These are phyloP conservation scores for Heliothis subflexa DNA, from an alignment of 1,140 invertebrate species.

Conservation along the genomic window DNA sequence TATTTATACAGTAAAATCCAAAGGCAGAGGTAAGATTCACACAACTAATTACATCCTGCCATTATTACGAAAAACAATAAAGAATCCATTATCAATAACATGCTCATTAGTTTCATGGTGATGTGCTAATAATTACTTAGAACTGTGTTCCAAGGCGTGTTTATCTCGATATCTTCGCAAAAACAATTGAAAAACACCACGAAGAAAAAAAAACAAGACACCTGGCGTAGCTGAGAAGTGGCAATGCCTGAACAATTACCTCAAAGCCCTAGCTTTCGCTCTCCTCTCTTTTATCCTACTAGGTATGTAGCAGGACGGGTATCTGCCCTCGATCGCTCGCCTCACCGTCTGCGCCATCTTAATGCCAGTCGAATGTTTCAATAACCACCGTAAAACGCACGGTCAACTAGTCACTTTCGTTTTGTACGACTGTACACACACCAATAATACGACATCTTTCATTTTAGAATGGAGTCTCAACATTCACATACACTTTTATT, in stretches of 20 bases:
- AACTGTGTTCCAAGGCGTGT: not conserved
- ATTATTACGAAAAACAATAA: conserved; percentile 14
- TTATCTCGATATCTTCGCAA: not conserved
- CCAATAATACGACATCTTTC: conserved; percentile 80
- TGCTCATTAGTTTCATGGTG: not conserved
- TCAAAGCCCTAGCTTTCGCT: conserved; percentile 88
- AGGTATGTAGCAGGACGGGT: conserved; percentile 90
- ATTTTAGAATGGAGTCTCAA: conserved; percentile 66
- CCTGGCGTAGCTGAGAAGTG: conserved; percentile 5
- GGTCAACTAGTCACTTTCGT: conserved; percentile 83
- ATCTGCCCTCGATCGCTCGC: conserved; percentile 86
- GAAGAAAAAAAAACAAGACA: conserved; percentile 18
- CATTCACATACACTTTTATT: conserved; percentile 51
- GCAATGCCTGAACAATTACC: conserved; percentile 62
- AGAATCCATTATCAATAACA: conserved; percentile 7
- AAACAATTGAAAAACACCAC: conserved; percentile 18
- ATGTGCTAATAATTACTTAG: not conserved
- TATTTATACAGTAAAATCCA: not conserved
- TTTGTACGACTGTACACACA: conserved; percentile 82
- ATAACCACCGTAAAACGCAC: conserved; percentile 68
- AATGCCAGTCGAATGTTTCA: conserved; percentile 56
- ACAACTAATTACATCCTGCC: conserved; percentile 1
- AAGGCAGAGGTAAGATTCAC: not conserved
- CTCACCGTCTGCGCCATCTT: conserved; percentile 82
- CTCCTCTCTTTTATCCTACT: conserved; percentile 91